A percentile compares a stretch with the other conserved stretches of the same genome.
These are phyloP conservation scores for Rhinatrema bivittatum DNA, from an alignment of 2,797 vertebrate genomes.

Conservation along the genomic window DNA sequence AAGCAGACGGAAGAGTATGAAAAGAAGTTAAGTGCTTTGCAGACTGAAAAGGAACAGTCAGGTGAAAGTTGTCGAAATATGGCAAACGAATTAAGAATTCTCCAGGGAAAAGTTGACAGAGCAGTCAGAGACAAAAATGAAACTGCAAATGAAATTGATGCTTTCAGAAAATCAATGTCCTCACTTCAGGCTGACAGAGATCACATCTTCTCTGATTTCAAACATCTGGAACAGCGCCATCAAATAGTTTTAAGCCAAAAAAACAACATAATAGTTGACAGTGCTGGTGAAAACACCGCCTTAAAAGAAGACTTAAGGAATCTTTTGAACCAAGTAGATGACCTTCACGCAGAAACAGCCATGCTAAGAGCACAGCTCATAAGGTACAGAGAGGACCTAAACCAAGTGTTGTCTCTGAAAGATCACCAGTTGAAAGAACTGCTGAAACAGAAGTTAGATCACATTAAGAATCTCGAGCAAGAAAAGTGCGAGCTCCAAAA, in stretches of 20 bases:
- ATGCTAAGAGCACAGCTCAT: conserved; percentile 81
- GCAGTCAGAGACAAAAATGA: conserved; percentile 58
- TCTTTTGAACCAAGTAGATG: conserved; percentile 72
- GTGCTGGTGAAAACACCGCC: conserved; percentile 45
- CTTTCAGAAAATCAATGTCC: conserved; percentile 66
- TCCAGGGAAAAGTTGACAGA: conserved; percentile 48
- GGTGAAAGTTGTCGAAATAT: conserved; percentile 49
- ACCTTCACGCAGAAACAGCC: conserved; percentile 84
- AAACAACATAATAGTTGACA: conserved; percentile 48
- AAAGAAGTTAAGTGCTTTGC: conserved; percentile 50
- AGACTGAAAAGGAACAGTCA: conserved; percentile 49
- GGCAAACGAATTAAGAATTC: conserved; percentile 50
- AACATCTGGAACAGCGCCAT: conserved; percentile 56
- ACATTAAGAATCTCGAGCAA: conserved; percentile 69
- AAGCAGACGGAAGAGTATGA: conserved; percentile 62
- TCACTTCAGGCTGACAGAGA: conserved; percentile 76
- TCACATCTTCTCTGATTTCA: conserved; percentile 56
- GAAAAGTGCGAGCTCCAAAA: conserved; percentile 62
- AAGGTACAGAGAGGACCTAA: conserved; percentile 79
- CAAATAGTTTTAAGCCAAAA: conserved; percentile 41
- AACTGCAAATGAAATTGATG: conserved; percentile 54
- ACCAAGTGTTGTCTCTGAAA: conserved; percentile 79
- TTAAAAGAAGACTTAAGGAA: conserved; percentile 70
- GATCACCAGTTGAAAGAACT: conserved; percentile 79
- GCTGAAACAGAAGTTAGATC: conserved; percentile 74